Percentiles rank a stretch among this genome's conserved stretches.
phyloP scores from a whole-genome alignment of 2,888 invertebrate species.

The Euplagia quadripunctaria region DNA sequence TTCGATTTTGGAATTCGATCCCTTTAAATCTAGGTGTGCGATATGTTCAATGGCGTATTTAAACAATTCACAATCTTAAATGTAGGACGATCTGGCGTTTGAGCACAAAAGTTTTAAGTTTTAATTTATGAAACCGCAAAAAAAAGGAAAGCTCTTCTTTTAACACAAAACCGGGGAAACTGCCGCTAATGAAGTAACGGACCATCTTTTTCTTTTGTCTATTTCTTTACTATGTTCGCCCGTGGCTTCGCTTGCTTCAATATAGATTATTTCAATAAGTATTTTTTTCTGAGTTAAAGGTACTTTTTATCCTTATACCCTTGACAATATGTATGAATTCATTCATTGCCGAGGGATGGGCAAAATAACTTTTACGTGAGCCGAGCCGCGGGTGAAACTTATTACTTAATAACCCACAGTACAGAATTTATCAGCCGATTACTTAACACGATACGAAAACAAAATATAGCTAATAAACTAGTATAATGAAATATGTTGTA shows the following conservation, averaged over 20 bases:
- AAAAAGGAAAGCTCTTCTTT: not conserved
- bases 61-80: too few species aligned
- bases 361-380: too few species aligned
- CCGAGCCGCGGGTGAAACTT: too few species aligned
- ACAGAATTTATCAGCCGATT: not conserved
- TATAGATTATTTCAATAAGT: not conserved
- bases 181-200: not conserved
- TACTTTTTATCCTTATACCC: not conserved
- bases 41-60: too few species aligned
- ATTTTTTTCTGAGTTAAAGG: not conserved
- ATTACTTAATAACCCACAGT: conserved; percentile 13
- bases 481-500: conserved; percentile 7
- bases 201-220: conserved; percentile 2
- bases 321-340: not conserved
- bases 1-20: too few species aligned
- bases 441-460: conserved; percentile 15
- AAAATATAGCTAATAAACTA: conserved; percentile 4
- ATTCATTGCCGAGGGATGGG: too few species aligned
- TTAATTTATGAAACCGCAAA: not conserved
- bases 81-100: too few species aligned
- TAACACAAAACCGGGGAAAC: not conserved
- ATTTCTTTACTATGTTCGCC: not conserved
- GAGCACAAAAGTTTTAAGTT: not conserved
- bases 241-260: not conserved
- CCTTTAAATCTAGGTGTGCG: too few species aligned